These are phyloP conservation scores for Rotaria socialis DNA, from an alignment of 2,888 invertebrate genomes.

Conservation along the genomic window DNA sequence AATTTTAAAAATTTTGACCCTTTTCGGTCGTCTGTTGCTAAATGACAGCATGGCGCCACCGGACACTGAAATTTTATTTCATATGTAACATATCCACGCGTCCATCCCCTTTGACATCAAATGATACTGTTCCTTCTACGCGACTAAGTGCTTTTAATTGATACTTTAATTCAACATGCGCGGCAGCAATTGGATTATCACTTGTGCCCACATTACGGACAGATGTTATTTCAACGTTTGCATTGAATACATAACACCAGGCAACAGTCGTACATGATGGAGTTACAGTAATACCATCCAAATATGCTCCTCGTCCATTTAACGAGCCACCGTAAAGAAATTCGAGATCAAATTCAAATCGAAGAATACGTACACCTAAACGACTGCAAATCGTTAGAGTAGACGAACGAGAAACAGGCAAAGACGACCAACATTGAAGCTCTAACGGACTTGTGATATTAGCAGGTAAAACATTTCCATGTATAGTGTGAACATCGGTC, in stretches of 20 bases:
- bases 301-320: neutral
- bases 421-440: neutral
- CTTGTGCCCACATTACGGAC: neutral
- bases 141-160: neutral
- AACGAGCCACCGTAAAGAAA: neutral
- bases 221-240: neutral
- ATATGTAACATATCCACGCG: neutral
- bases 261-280: neutral
- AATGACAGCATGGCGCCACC: too few species aligned
- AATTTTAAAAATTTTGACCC: too few species aligned
- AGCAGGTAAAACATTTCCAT: neutral
- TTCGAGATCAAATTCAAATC: neutral
- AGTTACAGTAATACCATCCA: neutral
- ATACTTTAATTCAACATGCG: neutral
- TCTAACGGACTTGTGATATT: neutral
- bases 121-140: neutral
- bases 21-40: too few species aligned
- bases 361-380: neutral
- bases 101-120: neutral
- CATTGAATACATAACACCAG: neutral
- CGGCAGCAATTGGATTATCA: neutral
- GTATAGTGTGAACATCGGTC: neutral
- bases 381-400: neutral
- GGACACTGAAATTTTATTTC: too few species aligned
- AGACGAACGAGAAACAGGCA: neutral